Percentiles rank a stretch among this genome's conserved stretches.
Evolutionary conservation across 1,140 invertebrate genomes (phyloP).

Genomic region (Plutomurus gul): DNA sequence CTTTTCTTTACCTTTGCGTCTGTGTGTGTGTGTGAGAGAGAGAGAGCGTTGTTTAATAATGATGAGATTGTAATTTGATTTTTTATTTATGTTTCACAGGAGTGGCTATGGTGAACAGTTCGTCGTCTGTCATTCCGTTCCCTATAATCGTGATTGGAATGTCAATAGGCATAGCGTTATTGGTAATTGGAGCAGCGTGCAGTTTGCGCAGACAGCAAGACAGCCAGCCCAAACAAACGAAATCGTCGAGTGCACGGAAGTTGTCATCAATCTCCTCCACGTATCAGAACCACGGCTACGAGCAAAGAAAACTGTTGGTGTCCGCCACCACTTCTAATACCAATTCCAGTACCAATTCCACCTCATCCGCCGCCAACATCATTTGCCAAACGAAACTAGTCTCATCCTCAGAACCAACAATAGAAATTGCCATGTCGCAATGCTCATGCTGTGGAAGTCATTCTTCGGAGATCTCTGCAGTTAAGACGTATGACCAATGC

Average conservation of each 20-base stretch:
- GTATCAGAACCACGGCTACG: slow-evolving; percentile 31
- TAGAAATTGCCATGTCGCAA: slow-evolving; percentile 40
- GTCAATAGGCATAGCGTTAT: slow-evolving; percentile 36
- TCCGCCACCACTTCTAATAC: slow-evolving; percentile 32
- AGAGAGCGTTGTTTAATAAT: too few species aligned
- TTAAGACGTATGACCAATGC: slow-evolving; percentile 42
- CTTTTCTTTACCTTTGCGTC: too few species aligned
- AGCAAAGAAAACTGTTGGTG: slow-evolving; percentile 43
- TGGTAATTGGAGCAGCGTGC: slow-evolving; percentile 47
- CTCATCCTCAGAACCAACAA: background rate
- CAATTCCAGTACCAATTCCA: too few species aligned
- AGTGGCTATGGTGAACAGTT: slow-evolving; percentile 41
- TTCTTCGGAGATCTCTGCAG: slow-evolving; percentile 6
- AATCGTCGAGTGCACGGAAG: slow-evolving; percentile 28
- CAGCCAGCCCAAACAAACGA: slow-evolving; percentile 33
- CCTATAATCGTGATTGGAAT: slow-evolving; percentile 49
- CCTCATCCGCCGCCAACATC: slow-evolving; percentile 6
- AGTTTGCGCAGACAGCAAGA: slow-evolving; percentile 42
- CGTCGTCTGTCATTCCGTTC: slow-evolving; percentile 40
- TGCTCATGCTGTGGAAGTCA: slow-evolving; percentile 43
- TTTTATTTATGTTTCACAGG: slow-evolving; percentile 35
- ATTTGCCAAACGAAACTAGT: background rate
- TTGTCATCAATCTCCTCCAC: slow-evolving; percentile 34
- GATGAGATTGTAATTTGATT: too few species aligned
- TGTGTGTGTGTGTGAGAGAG: too few species aligned